These are phyloP conservation scores for Drosophila demipolita DNA, from an alignment of 2,888 invertebrate genomes.

Conservation along the genomic window DNA sequence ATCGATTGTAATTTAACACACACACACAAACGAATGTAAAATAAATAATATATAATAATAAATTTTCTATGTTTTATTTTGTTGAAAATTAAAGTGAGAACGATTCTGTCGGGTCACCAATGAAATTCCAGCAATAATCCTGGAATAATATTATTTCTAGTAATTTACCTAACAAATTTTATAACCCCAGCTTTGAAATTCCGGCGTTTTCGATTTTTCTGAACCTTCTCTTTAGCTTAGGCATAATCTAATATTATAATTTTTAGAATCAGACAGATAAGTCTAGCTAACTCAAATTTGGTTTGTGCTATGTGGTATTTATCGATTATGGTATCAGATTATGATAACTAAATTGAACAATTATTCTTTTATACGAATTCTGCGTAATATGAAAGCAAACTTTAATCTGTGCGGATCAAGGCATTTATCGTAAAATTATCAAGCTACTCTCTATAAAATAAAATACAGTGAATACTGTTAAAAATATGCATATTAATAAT, in stretches of 20 bases:
- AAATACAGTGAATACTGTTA: too few species aligned
- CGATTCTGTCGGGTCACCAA: not conserved
- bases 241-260: not conserved
- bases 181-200: not conserved
- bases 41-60: constrained; percentile 44
- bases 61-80: not conserved
- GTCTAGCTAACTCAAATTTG: not conserved
- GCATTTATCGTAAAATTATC: not conserved
- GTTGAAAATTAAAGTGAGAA: not conserved
- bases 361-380: not conserved
- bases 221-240: not conserved
- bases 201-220: not conserved
- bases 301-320: too few species aligned
- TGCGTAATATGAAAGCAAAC: not conserved
- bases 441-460: not conserved
- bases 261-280: not conserved
- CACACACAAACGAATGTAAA: constrained; percentile 24
- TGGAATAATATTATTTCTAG: too few species aligned
- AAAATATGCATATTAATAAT: too few species aligned
- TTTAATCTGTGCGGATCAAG: not conserved
- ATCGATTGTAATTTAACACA: constrained; percentile 21
- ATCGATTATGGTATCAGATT: not conserved
- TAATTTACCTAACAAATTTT: not conserved
- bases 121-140: too few species aligned
- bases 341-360: not conserved